Conservation (phyloP, 1,140 invertebrate species). For the Akabosia matsudoensis region DNA sequence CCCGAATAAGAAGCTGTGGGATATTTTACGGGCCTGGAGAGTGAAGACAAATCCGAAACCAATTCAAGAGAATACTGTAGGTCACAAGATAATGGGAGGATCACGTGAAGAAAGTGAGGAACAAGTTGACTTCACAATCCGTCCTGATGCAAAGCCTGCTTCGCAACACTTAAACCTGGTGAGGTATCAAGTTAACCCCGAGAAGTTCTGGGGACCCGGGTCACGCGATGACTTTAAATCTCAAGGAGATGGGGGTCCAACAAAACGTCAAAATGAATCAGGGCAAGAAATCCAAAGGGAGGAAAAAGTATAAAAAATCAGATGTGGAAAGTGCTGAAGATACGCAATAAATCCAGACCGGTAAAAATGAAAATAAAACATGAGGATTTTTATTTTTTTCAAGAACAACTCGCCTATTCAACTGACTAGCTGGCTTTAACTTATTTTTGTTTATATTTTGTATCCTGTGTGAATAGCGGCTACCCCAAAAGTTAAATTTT, state of each 20-base stretch:
- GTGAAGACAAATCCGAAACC: conserved; percentile 61
- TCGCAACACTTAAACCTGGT: conserved; percentile 70
- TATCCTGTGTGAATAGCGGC: conserved; percentile 93
- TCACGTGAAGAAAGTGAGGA: conserved; percentile 53
- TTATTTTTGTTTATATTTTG: conserved; percentile 62
- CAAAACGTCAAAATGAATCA: conserved; percentile 13
- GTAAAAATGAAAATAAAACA: not conserved
- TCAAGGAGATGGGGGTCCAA: not conserved
- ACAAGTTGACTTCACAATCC: conserved; percentile 63
- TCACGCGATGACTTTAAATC: conserved; percentile 52
- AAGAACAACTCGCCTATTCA: not conserved
- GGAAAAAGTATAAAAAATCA: not conserved
- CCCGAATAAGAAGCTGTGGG: conserved; percentile 82
- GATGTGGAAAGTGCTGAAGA: no score
- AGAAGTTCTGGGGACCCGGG: conserved; percentile 84
- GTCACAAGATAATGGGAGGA: conserved; percentile 59
- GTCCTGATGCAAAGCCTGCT: conserved; percentile 72
- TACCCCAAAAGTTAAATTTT: conserved; percentile 85
- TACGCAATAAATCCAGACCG: no score
- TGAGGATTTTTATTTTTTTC: not conserved
- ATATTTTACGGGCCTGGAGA: conserved; percentile 78
- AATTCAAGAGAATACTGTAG: conserved; percentile 55
- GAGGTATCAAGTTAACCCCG: conserved; percentile 83
- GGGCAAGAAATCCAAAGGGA: not conserved
- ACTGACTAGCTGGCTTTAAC: not conserved